Evolutionary conservation across 1,140 invertebrate species (phyloP), one percentile per base, ranked within the genome.

Genomic region (Orius laevigatus): DNA sequence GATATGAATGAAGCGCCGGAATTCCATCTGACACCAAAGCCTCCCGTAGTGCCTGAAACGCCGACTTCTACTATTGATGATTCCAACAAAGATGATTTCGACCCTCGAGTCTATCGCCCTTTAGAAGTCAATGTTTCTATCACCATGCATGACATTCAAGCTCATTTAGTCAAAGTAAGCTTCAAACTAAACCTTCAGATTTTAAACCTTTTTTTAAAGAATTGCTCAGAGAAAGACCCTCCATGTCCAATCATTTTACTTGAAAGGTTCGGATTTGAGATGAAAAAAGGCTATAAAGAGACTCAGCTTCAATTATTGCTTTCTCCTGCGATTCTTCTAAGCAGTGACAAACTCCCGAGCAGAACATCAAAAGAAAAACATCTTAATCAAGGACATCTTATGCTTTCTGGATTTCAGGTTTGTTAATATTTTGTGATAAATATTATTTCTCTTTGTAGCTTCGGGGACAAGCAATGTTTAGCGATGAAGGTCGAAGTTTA

Each of bases 391-490:
- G 91, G 90, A 11, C 87, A 92, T 63, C 64, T 94, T 44, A 79
- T 89, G 68, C 67, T 95, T 1, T 90, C 87, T 14, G 89, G 86
- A 0, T 71, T 94, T 25, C 87, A 93, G 69, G 74, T 84, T 46
- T n/a, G 5, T 46, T 31, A 32, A 46, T 4, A 25, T 32, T 42
- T 50, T 46, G 34, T 36, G n/a, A 16, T 33, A 16, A 3, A 16
- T 52, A n/a, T 34, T 53, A 18, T 51, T 47, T 50, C 31, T 49
- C 14, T 33, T 49, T 60, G 6, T 58, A 81, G 72, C 71, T 91
- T 35, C 70, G 92, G 55, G 95, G 93, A 1, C 91, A 98, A 66
- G 94, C 91, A 2, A 92, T 98, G 80, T 98, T 97, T 63, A 97
- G 92, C 52, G 83, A 89, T 56, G 77, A 87, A 50, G 90, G 89